A percentile compares a stretch with the other conserved stretches of the same genome.
Conservation (phyloP, 1,140 invertebrate species). For the Oedothorax gibbosus region DNA sequence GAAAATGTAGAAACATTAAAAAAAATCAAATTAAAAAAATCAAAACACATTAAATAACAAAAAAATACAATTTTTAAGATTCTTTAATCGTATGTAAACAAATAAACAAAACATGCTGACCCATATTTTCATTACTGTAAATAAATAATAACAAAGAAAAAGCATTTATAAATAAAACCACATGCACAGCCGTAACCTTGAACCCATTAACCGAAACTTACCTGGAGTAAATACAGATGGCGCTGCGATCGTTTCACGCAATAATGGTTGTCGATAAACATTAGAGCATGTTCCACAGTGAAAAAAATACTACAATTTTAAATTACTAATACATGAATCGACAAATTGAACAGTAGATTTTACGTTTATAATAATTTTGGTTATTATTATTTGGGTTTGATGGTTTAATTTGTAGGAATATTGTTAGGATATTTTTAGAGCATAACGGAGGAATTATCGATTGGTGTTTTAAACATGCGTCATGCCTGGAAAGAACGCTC, state of each 20-base stretch:
- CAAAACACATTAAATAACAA: too few relatives aligned
- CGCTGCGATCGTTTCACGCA: constrained; percentile 21
- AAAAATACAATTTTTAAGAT: too few relatives aligned
- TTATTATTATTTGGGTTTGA: too few relatives aligned
- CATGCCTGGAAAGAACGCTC: neutral
- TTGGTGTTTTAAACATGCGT: constrained; percentile 2
- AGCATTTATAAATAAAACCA: constrained; percentile 22
- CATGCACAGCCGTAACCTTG: constrained; percentile 28
- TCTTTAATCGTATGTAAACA: too few relatives aligned
- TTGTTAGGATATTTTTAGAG: constrained; percentile 5
- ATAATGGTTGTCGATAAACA: constrained; percentile 39
- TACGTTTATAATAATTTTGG: too few relatives aligned
- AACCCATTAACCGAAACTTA: constrained; percentile 45
- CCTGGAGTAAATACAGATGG: constrained; percentile 10
- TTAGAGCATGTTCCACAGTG: constrained; percentile 21
- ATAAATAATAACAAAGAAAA: neutral
- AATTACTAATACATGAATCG: neutral
- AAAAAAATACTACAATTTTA: neutral
- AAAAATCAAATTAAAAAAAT: too few relatives aligned
- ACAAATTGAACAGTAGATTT: too few relatives aligned
- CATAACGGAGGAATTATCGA: constrained; percentile 4
- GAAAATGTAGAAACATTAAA: too few relatives aligned
- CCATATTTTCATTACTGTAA: too few relatives aligned
- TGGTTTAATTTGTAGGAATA: neutral
- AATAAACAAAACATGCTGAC: too few relatives aligned